Evolutionary conservation across 2,113 vertebrate species (phyloP), one percentile per base, ranked within the genome.

Genomic region (Osmerus eperlanus): DNA sequence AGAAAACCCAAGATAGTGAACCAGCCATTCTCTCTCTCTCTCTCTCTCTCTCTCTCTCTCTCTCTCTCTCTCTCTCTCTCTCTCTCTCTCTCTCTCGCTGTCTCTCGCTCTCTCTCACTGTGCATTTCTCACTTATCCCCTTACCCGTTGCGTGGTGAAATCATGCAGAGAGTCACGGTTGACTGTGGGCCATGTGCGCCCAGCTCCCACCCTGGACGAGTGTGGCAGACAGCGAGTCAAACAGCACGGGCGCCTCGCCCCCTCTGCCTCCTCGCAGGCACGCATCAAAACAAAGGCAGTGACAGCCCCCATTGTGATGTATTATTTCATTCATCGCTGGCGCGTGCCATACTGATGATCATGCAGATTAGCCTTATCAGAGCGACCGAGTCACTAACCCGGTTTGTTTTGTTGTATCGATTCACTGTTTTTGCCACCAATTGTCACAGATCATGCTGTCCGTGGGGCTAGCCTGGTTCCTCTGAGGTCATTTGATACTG

Each of bases 261-360:
- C 83, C 80, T 71, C 80, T 41, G 78, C 79, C 82, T 88, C 87
- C 83, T 87, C 88, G 76, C 71, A 80, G 51, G 82, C 83, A 64
- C 81, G 78, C 86, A 83, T 88, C 88, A 85, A 82, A 89, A 86
- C 88, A 81, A 78, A 85, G 84, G 70, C 78, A 70, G 81, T 78
- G 81, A 87, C 89, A 87, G 86, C 80, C 76, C 77, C 7, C 75
- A 88, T 89, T 86, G 83, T 91, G 89, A 91, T 92, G 87, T 91
- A 89, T 91, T 90, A 93, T n/a, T n/a, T n/a, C n/a, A n/a, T n/a
- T 87, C 82, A 81, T 14, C 62, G 74, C 68, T 65, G 65, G 74
- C 69, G 59, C 19, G 62, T 72, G 85, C 85, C 82, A 70, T 67
- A 81, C 84, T 78, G 84, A 91, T 88, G 88, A 89, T 89, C 85